A percentile compares a stretch with the other conserved stretches of the same genome.
These are phyloP conservation scores for Leptopilina drosophilae DNA, from an alignment of 2,888 invertebrate genomes.

Conservation along the genomic window DNA sequence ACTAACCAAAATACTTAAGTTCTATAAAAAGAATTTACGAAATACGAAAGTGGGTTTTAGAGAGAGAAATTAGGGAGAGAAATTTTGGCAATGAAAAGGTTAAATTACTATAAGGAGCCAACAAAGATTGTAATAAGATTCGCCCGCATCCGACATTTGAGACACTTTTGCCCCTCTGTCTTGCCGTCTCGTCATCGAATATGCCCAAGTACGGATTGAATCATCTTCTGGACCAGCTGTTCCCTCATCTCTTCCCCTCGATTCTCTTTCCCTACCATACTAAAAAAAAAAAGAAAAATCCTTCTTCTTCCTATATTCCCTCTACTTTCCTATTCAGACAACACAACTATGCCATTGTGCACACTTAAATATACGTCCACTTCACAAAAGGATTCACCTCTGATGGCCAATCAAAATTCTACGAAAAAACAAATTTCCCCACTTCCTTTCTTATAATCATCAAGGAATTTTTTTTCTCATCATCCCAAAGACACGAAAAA, in stretches of 20 bases:
- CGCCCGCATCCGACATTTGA: constrained; percentile 69
- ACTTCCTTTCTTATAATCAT: neutral
- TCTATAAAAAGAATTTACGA: too few species aligned
- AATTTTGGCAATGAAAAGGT: constrained; percentile 34
- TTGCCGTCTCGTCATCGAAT: constrained; percentile 31
- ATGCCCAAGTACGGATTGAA: constrained; percentile 37
- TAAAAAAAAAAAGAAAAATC: constrained; percentile 12
- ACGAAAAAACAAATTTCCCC: neutral
- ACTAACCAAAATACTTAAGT: too few species aligned
- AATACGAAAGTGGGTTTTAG: neutral
- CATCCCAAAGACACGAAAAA: neutral
- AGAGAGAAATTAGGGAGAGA: neutral
- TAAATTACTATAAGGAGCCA: constrained; percentile 24
- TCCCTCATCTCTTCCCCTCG: constrained; percentile 4
- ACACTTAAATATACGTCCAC: neutral
- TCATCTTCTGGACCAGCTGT: constrained; percentile 34
- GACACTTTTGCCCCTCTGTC: constrained; percentile 53
- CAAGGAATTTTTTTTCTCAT: neutral
- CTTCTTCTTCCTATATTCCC: neutral
- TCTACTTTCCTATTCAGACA: constrained; percentile 16
- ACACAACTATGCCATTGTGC: neutral
- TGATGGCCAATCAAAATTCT: constrained; percentile 17
- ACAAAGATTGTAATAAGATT: constrained; percentile 36
- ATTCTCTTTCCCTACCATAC: neutral
- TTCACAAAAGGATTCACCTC: constrained; percentile 18